These are phyloP conservation scores for Oreohelix idahoensis DNA, from an alignment of 1,140 invertebrate genomes.

Conservation along the genomic window DNA sequence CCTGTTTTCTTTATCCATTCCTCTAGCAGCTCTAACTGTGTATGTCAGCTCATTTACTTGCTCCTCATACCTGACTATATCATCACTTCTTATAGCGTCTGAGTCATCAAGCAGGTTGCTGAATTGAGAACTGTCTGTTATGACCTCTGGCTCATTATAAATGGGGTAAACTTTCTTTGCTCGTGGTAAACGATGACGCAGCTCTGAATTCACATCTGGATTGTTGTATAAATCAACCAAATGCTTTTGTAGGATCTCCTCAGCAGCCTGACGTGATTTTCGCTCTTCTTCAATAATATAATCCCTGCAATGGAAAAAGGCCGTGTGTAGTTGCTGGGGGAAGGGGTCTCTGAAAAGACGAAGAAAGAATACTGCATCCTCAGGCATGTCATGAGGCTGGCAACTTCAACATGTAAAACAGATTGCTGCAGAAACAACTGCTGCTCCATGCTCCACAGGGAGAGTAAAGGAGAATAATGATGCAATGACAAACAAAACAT, in stretches of 20 bases:
- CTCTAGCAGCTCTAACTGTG: background rate
- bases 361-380: no score
- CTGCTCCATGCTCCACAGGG: no score
- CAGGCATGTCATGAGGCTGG: no score
- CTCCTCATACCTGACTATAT: background rate
- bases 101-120: background rate
- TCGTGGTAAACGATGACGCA: slow-evolving; percentile 41
- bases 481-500: no score
- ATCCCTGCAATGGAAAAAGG: slow-evolving; percentile 40
- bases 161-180: slow-evolving; percentile 31
- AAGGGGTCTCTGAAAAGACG: no score
- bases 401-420: no score
- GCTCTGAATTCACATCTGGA: slow-evolving; percentile 41
- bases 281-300: slow-evolving; percentile 42
- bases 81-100: background rate
- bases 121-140: background rate
- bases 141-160: background rate
- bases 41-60: background rate
- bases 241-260: slow-evolving; percentile 39
- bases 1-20: background rate
- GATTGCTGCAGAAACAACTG: no score
- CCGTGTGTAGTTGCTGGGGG: no score
- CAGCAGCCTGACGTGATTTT: slow-evolving; percentile 36
- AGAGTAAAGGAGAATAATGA: no score
- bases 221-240: slow-evolving; percentile 46